A percentile compares a stretch with the other conserved stretches of the same genome.
Evolutionary conservation across 2,113 vertebrate genomes (phyloP).

Genomic region (Chitala chitala): DNA sequence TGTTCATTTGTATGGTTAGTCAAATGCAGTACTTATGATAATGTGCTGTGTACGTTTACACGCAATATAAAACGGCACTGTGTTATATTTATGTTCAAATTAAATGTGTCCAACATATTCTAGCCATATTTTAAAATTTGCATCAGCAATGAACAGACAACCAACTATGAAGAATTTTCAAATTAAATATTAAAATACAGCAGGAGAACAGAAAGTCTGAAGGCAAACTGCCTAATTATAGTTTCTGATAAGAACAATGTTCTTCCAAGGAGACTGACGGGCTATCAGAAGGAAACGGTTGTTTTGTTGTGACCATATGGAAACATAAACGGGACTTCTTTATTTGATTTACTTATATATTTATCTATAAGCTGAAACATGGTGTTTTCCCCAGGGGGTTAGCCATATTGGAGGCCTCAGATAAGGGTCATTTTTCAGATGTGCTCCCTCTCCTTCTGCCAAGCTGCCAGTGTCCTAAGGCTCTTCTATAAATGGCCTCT

Average conservation of each 20-base stretch:
- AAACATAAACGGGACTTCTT: slow-evolving; percentile 29
- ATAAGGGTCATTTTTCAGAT: slow-evolving; percentile 61
- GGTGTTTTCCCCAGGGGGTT: slow-evolving; percentile 57
- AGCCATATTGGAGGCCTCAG: slow-evolving; percentile 58
- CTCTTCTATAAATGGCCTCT: slow-evolving; percentile 73
- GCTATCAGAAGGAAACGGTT: slow-evolving; percentile 24
- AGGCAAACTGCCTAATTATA: slow-evolving; percentile 15
- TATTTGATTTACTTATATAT: slow-evolving; percentile 11
- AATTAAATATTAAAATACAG: background rate
- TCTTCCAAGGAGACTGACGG: slow-evolving; percentile 1
- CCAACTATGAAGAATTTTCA: too few relatives aligned
- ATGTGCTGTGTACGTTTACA: too few relatives aligned
- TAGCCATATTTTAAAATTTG: too few relatives aligned
- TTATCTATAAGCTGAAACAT: slow-evolving; percentile 52
- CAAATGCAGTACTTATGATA: too few relatives aligned
- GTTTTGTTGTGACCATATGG: slow-evolving; percentile 32
- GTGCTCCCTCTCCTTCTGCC: slow-evolving; percentile 19
- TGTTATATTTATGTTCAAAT: too few relatives aligned
- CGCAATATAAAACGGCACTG: too few relatives aligned
- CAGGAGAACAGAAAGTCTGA: slow-evolving; percentile 6
- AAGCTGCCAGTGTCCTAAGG: slow-evolving; percentile 59
- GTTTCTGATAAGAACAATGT: slow-evolving; percentile 19
- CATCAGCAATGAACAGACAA: too few relatives aligned
- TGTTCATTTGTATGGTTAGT: background rate
- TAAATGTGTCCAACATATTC: too few relatives aligned